A percentile compares a stretch with the other conserved stretches of the same genome.
These are phyloP conservation scores for Heterodera carotae DNA, from an alignment of 1,140 invertebrate species.

Conservation along the genomic window DNA sequence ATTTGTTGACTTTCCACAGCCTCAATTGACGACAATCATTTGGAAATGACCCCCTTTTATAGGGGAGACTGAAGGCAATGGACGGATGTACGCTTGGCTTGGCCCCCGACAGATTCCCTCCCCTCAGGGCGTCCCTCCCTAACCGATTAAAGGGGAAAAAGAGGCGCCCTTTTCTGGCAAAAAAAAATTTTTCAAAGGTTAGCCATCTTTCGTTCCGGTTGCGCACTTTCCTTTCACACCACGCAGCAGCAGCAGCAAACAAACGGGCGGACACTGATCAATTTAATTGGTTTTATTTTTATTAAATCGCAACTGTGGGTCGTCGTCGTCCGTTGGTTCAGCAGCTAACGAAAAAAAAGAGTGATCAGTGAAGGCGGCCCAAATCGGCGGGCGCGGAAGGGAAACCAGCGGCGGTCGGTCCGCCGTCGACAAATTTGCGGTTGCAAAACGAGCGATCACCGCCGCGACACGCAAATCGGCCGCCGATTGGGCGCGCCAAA, in stretches of 20 bases:
- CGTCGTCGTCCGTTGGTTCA: background rate
- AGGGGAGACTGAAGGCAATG: no score
- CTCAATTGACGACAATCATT: background rate
- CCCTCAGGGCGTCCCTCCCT: no score
- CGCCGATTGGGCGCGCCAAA: no score
- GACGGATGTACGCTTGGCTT: no score
- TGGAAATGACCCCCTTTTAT: background rate
- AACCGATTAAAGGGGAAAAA: background rate
- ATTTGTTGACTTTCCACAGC: background rate
- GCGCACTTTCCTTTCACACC: no score
- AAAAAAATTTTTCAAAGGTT: background rate
- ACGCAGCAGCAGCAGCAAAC: no score
- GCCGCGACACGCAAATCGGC: no score
- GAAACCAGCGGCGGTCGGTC: background rate
- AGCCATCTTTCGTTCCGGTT: background rate
- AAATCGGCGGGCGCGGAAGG: no score
- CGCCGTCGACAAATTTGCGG: no score
- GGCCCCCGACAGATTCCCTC: background rate
- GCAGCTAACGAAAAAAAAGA: slow-evolving; percentile 9
- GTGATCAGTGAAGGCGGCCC: no score
- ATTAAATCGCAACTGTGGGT: background rate
- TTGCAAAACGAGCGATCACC: no score
- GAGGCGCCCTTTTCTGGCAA: background rate
- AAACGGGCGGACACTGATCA: background rate
- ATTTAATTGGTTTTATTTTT: background rate